Evolutionary conservation across 2,797 vertebrate species (phyloP).

Genomic region (Menidia menidia): DNA sequence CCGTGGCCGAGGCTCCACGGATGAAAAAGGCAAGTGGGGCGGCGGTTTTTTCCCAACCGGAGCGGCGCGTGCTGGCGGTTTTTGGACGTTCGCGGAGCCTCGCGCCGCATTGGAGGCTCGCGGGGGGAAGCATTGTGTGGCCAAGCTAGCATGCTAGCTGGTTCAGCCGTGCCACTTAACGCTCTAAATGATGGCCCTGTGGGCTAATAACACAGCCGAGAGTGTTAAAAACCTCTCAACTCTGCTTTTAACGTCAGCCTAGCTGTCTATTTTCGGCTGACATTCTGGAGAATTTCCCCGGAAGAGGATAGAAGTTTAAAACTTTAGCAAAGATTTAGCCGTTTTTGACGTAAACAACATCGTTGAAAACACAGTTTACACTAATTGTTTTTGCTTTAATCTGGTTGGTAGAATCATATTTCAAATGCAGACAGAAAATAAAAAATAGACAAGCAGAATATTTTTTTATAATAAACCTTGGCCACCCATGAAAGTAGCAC

Average conservation of each 20-base stretch:
- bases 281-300: background rate
- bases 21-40: constrained; percentile 90
- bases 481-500: no score
- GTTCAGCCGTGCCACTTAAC: constrained; percentile 25
- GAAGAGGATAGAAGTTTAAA: background rate
- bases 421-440: no score
- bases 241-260: background rate
- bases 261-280: background rate
- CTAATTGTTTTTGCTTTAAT: background rate
- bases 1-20: constrained; percentile 93
- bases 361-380: background rate
- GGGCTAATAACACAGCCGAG: constrained; percentile 6
- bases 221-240: background rate
- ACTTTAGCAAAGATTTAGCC: background rate
- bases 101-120: constrained; percentile 53
- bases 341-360: no score
- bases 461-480: no score
- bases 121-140: constrained; percentile 72
- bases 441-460: no score
- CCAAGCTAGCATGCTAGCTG: constrained; percentile 74
- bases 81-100: constrained; percentile 27
- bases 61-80: constrained; percentile 6
- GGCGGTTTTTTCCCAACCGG: background rate
- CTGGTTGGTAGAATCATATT: no score
- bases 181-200: constrained; percentile 20